Evolutionary conservation across 2,797 vertebrate genomes (phyloP).

Genomic region (Argya squamiceps): DNA sequence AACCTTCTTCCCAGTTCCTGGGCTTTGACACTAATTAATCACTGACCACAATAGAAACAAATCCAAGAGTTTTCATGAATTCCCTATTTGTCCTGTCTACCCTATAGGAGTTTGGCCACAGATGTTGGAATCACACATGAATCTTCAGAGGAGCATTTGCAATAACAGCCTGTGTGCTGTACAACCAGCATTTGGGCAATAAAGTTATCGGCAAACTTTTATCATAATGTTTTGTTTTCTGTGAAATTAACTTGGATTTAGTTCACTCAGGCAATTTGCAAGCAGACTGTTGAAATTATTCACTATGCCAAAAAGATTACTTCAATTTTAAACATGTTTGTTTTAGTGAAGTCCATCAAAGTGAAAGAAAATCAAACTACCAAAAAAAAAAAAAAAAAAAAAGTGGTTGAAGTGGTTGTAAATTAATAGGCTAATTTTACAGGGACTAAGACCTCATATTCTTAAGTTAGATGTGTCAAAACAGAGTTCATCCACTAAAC

Average conservation of each 20-base stretch:
- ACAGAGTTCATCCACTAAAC: background rate
- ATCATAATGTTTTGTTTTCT: background rate
- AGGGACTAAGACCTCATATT: background rate
- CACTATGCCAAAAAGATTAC: background rate
- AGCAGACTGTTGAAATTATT: background rate
- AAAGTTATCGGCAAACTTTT: background rate
- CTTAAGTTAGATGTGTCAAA: background rate
- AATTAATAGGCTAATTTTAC: background rate
- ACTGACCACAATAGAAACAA: background rate
- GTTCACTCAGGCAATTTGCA: background rate
- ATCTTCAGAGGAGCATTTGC: background rate
- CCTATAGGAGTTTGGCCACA: background rate
- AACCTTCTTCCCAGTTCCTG: background rate
- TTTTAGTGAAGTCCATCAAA: background rate
- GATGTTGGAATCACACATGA: background rate
- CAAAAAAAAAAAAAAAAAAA: no score
- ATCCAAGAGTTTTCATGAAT: background rate
- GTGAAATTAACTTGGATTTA: background rate
- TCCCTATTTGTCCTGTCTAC: background rate
- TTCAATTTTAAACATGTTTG: background rate
- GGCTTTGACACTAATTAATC: background rate
- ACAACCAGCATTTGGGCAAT: background rate
- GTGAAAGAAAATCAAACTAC: background rate
- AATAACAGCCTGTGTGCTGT: background rate
- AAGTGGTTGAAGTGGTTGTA: fast-evolving